These are phyloP conservation scores for Rhopilema esculentum DNA, from an alignment of 30 jellyfish, hydroid and myxozoan genomes.

Conservation along the genomic window DNA sequence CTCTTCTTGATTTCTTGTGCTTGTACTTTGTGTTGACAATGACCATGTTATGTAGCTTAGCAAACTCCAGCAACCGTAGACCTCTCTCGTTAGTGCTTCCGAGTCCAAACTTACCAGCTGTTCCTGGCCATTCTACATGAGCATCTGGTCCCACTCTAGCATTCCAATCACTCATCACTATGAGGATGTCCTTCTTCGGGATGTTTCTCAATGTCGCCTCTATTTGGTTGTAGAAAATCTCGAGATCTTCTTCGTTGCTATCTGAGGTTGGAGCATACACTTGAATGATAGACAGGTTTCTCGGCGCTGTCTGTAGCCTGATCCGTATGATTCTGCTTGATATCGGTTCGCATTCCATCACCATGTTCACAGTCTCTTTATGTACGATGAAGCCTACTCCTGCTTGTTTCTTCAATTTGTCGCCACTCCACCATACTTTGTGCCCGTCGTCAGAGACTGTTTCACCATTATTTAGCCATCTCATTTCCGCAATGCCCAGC, in stretches of 20 bases:
- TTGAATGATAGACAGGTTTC: slow-evolving; percentile 40
- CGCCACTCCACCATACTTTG: slow-evolving; percentile 63
- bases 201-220: slow-evolving; percentile 44
- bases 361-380: slow-evolving; percentile 11
- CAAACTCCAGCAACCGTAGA: slow-evolving; percentile 20
- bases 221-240: slow-evolving; percentile 30
- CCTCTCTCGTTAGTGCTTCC: slow-evolving; percentile 52
- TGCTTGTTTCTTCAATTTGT: slow-evolving; percentile 1
- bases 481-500: slow-evolving; percentile 56
- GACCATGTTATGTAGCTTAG: slow-evolving; percentile 39
- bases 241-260: slow-evolving; percentile 40
- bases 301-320: slow-evolving; percentile 29
- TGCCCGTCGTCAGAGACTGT: slow-evolving; percentile 52
- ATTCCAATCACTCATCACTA: slow-evolving; percentile 64
- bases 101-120: slow-evolving; percentile 58
- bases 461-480: slow-evolving; percentile 51
- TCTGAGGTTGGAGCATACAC: slow-evolving; percentile 67
- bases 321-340: slow-evolving; percentile 61
- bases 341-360: slow-evolving; percentile 49
- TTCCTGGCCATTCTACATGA: slow-evolving; percentile 49
- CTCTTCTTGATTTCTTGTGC: slow-evolving; percentile 28
- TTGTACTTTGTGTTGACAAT: slow-evolving; percentile 41
- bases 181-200: slow-evolving; percentile 45
- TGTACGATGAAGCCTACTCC: slow-evolving; percentile 56
- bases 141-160: slow-evolving; percentile 61